Base-by-base conservation (phyloP, 1,140 invertebrate genomes). In the Pogonomyrmex barbatus region DNA sequence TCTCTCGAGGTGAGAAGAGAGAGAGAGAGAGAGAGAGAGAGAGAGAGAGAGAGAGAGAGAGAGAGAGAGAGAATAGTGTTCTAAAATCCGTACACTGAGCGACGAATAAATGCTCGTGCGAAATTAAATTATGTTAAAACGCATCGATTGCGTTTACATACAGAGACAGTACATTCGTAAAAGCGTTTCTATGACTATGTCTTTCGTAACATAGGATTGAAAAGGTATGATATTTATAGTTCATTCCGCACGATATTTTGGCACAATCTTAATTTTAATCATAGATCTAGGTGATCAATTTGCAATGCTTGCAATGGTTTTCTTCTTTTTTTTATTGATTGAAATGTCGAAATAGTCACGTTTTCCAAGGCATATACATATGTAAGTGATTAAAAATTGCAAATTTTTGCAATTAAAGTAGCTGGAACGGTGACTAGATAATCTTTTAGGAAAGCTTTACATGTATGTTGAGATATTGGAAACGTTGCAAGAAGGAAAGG, bases 41-140 rank as follows among this genome's bases (percentile, higher is more conserved):
- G n/a, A 24, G 24, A 58, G 30, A 67, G 42, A 67, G 39, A 67
- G 17, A 67, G n/a, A 24, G n/a, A n/a, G n/a, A n/a, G n/a, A n/a
- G n/a, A n/a, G n/a, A n/a, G n/a, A n/a, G n/a, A 58, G 42, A 58
- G 50, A 71, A 45, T 58, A 62, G 50, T 17, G 77, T 24, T 70
- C 65, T 81, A 50, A 81, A 81, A 81, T 70, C 39, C 14, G 14
- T 33, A 24, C 63, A 4, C 63, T n/a, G 45, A 78, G 17, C 65
- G 14, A 70, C 50, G 50, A 70, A 47, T 70, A 81, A 52, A 81
- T 39, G 78, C 9, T 56, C 39, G 63, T n/a, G 47, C 30, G 36
- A 68, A 70, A 70, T 52, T 81, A 56, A 68, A 70, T 81, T 81
- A 81, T 70, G 39, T 14, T 56, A 30, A 56, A 45, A 81, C 47